Conservation (phyloP, 1,140 invertebrate species). For the Probaryconus sp. region DNA sequence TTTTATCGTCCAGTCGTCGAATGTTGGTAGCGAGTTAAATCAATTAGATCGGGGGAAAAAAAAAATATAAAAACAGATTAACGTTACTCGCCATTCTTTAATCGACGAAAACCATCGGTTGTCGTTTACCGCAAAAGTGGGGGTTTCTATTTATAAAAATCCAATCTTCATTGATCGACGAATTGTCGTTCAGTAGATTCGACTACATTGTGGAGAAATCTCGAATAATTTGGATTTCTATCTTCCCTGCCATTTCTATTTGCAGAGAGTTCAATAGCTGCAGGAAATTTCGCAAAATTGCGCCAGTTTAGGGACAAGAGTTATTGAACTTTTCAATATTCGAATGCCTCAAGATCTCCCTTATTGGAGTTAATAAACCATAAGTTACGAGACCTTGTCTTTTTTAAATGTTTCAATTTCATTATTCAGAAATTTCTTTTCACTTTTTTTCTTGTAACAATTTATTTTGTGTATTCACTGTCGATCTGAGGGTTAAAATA, state of each 20-base stretch:
- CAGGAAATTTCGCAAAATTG: conserved; percentile 33
- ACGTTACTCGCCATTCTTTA: neutral
- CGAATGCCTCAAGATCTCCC: conserved; percentile 9
- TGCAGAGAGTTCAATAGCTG: conserved; percentile 35
- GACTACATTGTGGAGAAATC: conserved; percentile 1
- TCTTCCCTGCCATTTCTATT: conserved; percentile 25
- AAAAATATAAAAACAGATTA: neutral
- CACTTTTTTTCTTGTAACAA: too few relatives aligned
- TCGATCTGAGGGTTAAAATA: too few relatives aligned
- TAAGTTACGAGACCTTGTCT: conserved; percentile 5
- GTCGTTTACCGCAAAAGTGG: neutral
- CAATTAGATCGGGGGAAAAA: too few relatives aligned
- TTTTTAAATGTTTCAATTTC: too few relatives aligned
- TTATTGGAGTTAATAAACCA: conserved; percentile 19
- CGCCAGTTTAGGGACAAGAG: conserved; percentile 35
- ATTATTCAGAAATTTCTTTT: too few relatives aligned
- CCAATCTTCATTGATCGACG: conserved; percentile 16
- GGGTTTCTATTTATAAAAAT: conserved; percentile 9
- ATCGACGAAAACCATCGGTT: neutral
- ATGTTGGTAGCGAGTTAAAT: neutral
- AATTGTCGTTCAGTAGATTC: conserved; percentile 5
- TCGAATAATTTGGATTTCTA: conserved; percentile 34
- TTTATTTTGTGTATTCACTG: too few relatives aligned
- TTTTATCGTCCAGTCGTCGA: too few relatives aligned
- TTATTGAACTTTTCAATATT: conserved; percentile 47